A percentile compares a stretch with the other conserved stretches of the same genome.
Conservation (phyloP, 1,140 invertebrate genomes). For the Planococcus citri region DNA sequence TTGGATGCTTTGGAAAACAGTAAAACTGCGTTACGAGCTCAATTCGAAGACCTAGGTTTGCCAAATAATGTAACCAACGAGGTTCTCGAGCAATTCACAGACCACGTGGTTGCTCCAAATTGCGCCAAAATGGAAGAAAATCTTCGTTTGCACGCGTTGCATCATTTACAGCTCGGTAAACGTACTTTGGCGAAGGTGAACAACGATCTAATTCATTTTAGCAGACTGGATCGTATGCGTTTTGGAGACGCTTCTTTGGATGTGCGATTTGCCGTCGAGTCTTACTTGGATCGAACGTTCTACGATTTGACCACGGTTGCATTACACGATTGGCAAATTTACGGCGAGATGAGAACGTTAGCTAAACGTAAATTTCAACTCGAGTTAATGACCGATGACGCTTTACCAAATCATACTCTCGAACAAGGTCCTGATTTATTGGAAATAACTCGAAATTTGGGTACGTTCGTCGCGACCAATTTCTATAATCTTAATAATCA, state of each 20-base stretch:
- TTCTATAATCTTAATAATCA: constrained; percentile 96
- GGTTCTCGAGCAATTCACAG: neutral
- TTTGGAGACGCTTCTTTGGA: neutral
- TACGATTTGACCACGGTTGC: constrained; percentile 97
- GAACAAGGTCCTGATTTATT: constrained; percentile 97
- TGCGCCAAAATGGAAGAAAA: neutral
- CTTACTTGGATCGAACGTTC: constrained; percentile 88
- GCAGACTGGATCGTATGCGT: neutral
- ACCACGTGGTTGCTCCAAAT: neutral
- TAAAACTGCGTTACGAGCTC: neutral
- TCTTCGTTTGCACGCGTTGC: neutral
- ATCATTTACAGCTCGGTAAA: neutral
- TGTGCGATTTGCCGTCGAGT: constrained; percentile 46
- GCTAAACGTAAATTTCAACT: constrained; percentile 76
- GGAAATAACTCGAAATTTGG: constrained; percentile 94
- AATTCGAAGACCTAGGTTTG: neutral
- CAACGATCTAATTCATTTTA: neutral
- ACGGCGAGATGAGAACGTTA: constrained; percentile 88
- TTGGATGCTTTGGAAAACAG: neutral
- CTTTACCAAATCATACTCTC: constrained; percentile 89
- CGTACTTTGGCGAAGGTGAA: neutral
- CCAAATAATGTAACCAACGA: neutral
- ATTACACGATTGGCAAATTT: constrained; percentile 93
- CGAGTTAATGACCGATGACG: constrained; percentile 69
- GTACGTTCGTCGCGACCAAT: constrained; percentile 88